Base-by-base conservation (phyloP, 1,140 invertebrate genomes). In the Lasioglossum albipes region DNA sequence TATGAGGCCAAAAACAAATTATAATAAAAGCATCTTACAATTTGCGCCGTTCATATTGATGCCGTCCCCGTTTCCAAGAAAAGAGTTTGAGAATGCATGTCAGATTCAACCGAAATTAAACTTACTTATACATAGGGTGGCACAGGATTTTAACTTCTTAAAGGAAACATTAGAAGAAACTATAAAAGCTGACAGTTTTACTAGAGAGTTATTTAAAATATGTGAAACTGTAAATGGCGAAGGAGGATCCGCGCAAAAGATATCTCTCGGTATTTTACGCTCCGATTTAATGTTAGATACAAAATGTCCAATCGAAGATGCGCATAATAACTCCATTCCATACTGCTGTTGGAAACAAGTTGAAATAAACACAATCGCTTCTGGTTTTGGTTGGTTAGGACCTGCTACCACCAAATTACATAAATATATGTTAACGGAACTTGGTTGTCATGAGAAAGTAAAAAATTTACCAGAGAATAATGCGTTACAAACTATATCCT, bases 131-230 rank as follows among this genome's bases (percentile, higher is more conserved):
- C 97, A 98, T 90, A 95, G 95, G 92, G 96, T 98, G 62, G 97
- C 97, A 7, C 95, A 98, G 91, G 96, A 98, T 93, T 94, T 96
- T 81, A 94, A 96, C 61, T 98, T 98, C 91, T 93, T 99, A 2
- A 94, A 95, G 49, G 93, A 95, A 64, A 95, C 95, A 62, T 93
- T 98, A 31, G 94, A 73, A 65, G 82, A 88, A 64, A 97, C 96
- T 0, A 95, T 98, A 22, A 94, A 96, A 93, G 97, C 96, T 7
- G 98, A 99, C 93, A 95, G 96, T 61, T 99, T 98, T 89, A 98
- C 97, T 0, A 94, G 93, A 31, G 95, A 95, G 73, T 91, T 98
- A 10, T 98, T 97, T 93, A 93, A 97, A 67, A 96, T 99, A 78
- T 97, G 97, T 94, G 95, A 96, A 82, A 97, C 94, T 80, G 95